Conservation (phyloP, 2,797 vertebrate genomes). For the Hydrolagus colliei region DNA sequence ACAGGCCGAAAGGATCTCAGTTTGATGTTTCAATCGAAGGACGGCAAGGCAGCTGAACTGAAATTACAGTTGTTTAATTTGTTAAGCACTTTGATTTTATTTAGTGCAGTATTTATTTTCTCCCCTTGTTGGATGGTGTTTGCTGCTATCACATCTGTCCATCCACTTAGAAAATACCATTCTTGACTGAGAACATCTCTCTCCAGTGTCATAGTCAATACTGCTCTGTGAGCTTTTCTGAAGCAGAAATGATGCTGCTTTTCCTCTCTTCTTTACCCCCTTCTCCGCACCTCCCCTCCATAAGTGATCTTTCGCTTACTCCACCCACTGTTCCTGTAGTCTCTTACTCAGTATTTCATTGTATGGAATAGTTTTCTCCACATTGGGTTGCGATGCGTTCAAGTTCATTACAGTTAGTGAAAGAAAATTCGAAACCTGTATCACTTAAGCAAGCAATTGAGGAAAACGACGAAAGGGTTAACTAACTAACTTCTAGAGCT, state of each 20-base stretch:
- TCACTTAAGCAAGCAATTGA: background rate
- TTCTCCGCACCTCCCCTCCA: no score
- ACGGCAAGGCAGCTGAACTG: no score
- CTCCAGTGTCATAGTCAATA: background rate
- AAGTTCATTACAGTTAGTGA: background rate
- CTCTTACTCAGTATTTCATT: background rate
- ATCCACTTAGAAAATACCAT: background rate
- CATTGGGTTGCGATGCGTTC: background rate
- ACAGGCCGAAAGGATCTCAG: no score
- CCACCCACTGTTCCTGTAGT: background rate
- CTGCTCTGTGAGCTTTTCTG: background rate
- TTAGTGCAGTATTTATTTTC: background rate
- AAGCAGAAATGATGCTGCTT: background rate
- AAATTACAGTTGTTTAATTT: no score
- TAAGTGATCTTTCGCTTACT: background rate
- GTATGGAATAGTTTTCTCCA: background rate
- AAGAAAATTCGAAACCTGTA: background rate
- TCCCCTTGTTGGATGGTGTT: no score
- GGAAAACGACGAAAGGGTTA: constrained; percentile 19
- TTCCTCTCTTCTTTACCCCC: background rate
- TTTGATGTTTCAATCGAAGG: no score
- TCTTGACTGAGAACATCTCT: background rate
- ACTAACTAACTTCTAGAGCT: constrained; percentile 8
- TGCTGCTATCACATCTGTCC: background rate
- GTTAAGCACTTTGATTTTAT: background rate